These are phyloP conservation scores for Tolypeutes matacus DNA, from an alignment of 2,797 vertebrate genomes.

Conservation along the genomic window DNA sequence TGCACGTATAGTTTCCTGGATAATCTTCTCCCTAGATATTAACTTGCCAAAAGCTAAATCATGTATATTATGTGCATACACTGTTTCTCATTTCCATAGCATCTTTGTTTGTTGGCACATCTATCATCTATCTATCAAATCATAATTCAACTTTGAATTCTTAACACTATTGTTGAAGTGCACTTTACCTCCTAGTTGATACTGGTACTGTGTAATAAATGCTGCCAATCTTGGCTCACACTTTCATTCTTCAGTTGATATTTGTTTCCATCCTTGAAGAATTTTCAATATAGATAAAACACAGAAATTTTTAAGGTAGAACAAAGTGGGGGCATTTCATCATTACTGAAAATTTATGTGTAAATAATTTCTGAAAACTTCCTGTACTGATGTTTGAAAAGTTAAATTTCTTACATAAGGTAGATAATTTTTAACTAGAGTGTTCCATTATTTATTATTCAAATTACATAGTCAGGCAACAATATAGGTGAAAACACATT, in stretches of 20 bases:
- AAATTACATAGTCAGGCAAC: background rate
- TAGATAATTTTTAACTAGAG: background rate
- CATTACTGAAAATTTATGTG: constrained; percentile 11
- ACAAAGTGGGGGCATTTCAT: background rate
- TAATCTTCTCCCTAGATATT: background rate
- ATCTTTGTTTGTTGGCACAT: background rate
- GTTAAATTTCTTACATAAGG: background rate
- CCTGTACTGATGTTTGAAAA: background rate
- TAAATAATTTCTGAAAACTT: constrained; percentile 54
- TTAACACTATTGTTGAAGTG: background rate
- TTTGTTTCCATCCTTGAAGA: background rate
- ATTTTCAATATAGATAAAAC: background rate
- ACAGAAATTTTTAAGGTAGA: background rate
- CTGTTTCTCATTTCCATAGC: background rate
- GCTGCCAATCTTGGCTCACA: background rate
- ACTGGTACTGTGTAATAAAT: background rate
- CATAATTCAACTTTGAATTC: constrained; percentile 42
- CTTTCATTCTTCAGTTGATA: background rate
- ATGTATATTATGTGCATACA: background rate
- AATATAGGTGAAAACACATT: background rate
- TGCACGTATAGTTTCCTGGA: background rate
- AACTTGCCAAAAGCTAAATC: background rate
- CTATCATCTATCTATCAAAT: background rate
- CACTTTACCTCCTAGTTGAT: background rate
- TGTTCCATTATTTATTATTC: background rate